These are phyloP conservation scores for Cherax destructor DNA, from an alignment of 1,140 invertebrate species.

Conservation along the genomic window DNA sequence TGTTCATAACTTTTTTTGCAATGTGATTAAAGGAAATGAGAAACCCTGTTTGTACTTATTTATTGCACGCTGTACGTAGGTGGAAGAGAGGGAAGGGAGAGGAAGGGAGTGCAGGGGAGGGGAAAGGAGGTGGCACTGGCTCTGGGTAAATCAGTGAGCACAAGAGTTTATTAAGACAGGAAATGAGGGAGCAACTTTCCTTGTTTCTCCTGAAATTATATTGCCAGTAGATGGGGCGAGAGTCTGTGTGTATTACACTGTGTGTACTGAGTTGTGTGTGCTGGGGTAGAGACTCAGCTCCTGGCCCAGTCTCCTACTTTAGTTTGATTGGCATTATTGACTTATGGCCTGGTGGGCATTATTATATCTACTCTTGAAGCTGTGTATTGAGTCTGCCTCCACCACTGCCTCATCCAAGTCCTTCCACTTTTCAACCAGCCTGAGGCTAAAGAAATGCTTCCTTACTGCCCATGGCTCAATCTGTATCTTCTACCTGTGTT, in stretches of 20 bases:
- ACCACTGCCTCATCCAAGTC: no score
- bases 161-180: constrained; percentile 30
- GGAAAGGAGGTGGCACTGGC: not conserved
- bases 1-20: constrained; percentile 31
- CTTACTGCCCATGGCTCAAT: no score
- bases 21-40: constrained; percentile 35
- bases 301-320: no score
- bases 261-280: no score
- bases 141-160: constrained; percentile 26
- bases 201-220: constrained; percentile 30
- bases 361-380: no score
- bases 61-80: constrained; percentile 37
- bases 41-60: constrained; percentile 48
- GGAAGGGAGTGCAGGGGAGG: not conserved
- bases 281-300: no score
- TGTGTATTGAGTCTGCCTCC: no score
- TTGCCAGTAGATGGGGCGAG: not conserved
- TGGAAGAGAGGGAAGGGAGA: not conserved
- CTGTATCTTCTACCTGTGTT: no score
- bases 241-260: not conserved
- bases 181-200: constrained; percentile 41
- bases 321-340: no score
- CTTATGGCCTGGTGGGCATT: no score
- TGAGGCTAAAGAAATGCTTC: no score
- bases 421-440: no score